These are phyloP conservation scores for Ceratosolen solmsi DNA, from an alignment of 1,140 invertebrate genomes.

Conservation along the genomic window DNA sequence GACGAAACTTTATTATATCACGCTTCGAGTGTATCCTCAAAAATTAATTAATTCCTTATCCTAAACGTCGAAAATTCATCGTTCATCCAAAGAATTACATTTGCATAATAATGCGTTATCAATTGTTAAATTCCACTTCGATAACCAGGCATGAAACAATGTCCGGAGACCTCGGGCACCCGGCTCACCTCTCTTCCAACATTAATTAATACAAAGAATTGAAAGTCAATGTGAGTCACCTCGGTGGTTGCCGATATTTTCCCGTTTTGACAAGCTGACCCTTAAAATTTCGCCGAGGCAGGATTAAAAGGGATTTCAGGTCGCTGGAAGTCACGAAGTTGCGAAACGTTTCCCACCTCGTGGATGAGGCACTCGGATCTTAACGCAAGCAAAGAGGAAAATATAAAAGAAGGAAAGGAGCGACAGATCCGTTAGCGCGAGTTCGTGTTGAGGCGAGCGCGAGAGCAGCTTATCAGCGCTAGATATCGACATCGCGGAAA, in stretches of 20 bases:
- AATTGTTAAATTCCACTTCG: not conserved
- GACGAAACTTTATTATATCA: not conserved
- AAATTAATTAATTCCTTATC: conserved; percentile 10
- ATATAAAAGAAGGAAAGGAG: conserved; percentile 12
- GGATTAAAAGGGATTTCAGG: no score
- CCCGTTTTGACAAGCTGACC: no score
- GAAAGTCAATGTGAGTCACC: not conserved
- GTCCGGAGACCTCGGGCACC: not conserved
- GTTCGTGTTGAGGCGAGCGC: not conserved
- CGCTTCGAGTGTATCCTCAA: conserved; percentile 15
- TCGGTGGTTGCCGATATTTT: no score
- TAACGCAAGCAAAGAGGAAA: not conserved
- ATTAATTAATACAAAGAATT: not conserved
- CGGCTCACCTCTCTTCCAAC: not conserved
- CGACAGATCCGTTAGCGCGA: conserved; percentile 37
- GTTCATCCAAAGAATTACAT: not conserved
- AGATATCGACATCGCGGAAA: conserved; percentile 52
- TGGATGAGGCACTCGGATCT: not conserved
- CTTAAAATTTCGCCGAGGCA: not conserved
- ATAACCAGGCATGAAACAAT: not conserved
- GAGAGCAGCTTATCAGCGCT: conserved; percentile 37
- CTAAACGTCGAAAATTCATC: not conserved
- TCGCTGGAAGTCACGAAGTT: no score
- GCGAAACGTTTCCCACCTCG: not conserved
- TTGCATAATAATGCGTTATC: conserved; percentile 8